These are phyloP conservation scores for Muntiacus reevesi DNA, from an alignment of 2,113 vertebrate genomes.

Conservation along the genomic window DNA sequence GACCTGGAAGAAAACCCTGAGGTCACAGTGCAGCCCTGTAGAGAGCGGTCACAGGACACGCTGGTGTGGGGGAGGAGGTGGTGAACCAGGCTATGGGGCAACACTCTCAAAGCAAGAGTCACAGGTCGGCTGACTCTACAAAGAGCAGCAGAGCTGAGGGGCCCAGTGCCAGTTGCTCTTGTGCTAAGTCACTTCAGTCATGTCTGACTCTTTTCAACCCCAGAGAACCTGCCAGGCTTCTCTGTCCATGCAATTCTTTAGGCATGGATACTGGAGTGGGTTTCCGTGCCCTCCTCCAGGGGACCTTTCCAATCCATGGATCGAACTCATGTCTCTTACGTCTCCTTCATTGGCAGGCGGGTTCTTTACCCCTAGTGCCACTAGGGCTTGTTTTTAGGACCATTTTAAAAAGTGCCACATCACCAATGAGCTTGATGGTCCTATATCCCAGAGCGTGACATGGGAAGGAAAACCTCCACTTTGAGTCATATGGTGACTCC, in stretches of 20 bases:
- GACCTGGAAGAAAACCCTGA: neutral
- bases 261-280: neutral
- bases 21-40: neutral
- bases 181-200: neutral
- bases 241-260: neutral
- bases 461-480: neutral
- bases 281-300: neutral
- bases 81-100: neutral
- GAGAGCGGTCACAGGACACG: rapidly evolving
- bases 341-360: neutral
- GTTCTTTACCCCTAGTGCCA: neutral
- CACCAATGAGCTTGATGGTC: neutral
- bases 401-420: neutral
- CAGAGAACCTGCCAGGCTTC: neutral
- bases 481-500: neutral
- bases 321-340: neutral
- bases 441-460: neutral
- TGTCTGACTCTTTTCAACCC: neutral
- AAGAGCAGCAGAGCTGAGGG: neutral
- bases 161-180: neutral
- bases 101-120: neutral
- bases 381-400: neutral
- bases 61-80: too few species aligned
- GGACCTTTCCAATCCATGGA: neutral
- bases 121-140: neutral